Conservation (phyloP, 2,113 vertebrate species). For the Xenotilapia caudafasciata region DNA sequence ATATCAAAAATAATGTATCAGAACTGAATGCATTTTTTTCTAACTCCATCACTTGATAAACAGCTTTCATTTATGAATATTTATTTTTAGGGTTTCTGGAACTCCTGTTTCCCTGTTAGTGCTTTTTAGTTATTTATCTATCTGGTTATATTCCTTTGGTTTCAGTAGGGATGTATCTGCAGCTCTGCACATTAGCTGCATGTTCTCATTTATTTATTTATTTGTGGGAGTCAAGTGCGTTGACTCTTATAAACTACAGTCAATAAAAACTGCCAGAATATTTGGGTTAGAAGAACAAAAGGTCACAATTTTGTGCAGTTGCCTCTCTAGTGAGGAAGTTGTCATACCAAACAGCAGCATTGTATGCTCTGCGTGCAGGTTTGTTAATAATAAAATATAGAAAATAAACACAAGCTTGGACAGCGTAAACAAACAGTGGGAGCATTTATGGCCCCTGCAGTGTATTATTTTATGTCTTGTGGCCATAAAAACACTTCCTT, state of each 20-base stretch:
- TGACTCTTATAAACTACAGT: background rate
- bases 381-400: background rate
- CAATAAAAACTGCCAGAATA: background rate
- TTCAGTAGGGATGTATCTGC: background rate
- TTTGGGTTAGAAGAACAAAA: background rate
- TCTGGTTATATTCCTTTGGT: background rate
- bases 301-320: background rate
- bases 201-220: background rate
- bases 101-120: background rate
- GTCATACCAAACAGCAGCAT: background rate
- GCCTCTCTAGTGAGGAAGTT: background rate
- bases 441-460: background rate
- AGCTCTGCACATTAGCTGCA: background rate
- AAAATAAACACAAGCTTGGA: background rate
- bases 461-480: background rate
- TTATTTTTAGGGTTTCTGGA: background rate
- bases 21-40: background rate
- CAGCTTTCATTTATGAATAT: no score
- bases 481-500: background rate
- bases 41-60: background rate
- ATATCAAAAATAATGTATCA: background rate
- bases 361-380: background rate
- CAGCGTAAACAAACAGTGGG: background rate
- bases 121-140: background rate
- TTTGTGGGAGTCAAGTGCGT: background rate